Percentiles rank a stretch among this genome's conserved stretches.
These are phyloP conservation scores for Garra rufa DNA, from an alignment of 2,113 vertebrate species.

Conservation along the genomic window DNA sequence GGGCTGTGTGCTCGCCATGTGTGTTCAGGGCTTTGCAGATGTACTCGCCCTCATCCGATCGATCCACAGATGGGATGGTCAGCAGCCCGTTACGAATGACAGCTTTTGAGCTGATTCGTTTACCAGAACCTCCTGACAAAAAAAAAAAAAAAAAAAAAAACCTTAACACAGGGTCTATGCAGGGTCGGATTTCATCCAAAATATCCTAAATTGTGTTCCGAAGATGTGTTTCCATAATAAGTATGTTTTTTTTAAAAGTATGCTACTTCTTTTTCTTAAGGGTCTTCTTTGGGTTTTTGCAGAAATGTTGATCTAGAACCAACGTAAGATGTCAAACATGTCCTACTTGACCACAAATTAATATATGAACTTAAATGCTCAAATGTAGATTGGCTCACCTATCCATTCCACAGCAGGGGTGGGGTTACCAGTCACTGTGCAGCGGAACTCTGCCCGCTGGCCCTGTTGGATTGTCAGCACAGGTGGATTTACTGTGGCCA, in stretches of 20 bases:
- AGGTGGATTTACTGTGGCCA: conserved; percentile 81
- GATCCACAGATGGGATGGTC: conserved; percentile 76
- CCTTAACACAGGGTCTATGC: too few relatives aligned
- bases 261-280: not conserved
- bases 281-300: not conserved
- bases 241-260: not conserved
- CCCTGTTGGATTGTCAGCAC: conserved; percentile 87
- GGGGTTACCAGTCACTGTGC: conserved; percentile 85
- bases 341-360: not conserved
- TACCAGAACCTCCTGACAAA: conserved; percentile 76
- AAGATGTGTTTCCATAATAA: too few relatives aligned
- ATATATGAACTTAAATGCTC: not conserved
- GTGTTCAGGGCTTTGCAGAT: conserved; percentile 86
- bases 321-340: too few relatives aligned
- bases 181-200: too few relatives aligned
- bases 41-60: conserved; percentile 84
- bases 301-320: not conserved
- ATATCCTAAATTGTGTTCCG: too few relatives aligned
- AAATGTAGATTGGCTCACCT: conserved; percentile 72
- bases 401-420: conserved; percentile 87
- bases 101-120: conserved; percentile 80
- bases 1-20: conserved; percentile 84
- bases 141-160: too few relatives aligned
- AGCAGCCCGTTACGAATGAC: conserved; percentile 80
- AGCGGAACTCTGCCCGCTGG: conserved; percentile 88